Conservation (phyloP, 2,797 vertebrate species). For the Echeneis naucrates region DNA sequence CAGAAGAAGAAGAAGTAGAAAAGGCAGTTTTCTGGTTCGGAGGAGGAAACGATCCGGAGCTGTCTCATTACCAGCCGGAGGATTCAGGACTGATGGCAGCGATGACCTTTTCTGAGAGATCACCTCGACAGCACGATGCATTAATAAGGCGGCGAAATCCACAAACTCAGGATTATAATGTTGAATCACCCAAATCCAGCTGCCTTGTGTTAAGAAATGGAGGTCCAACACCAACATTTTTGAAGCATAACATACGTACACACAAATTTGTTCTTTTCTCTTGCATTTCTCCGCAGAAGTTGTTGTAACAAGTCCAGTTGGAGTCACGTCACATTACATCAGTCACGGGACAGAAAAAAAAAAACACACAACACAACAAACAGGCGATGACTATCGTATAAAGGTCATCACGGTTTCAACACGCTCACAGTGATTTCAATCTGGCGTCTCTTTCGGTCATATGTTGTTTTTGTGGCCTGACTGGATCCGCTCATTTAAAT, state of each 20-base stretch:
- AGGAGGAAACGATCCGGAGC: not conserved
- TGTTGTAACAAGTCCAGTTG: too few species aligned
- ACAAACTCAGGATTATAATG: too few species aligned
- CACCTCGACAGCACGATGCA: not conserved
- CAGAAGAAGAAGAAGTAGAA: not conserved
- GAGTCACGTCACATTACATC: not conserved
- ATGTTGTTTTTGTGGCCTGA: conserved; percentile 29
- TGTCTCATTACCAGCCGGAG: not conserved
- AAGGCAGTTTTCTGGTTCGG: not conserved
- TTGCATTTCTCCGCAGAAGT: too few species aligned
- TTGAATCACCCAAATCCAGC: too few species aligned
- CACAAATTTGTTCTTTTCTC: too few species aligned
- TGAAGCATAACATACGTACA: too few species aligned
- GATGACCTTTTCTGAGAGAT: too few species aligned
- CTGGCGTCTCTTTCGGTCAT: not conserved
- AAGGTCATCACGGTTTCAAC: not conserved
- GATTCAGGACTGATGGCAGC: not conserved
- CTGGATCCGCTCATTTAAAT: conserved; percentile 28
- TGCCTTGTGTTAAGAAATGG: too few species aligned
- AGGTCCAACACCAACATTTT: too few species aligned
- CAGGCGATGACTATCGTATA: not conserved
- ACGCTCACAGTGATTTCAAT: not conserved
- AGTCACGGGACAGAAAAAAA: not conserved
- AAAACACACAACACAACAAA: not conserved
- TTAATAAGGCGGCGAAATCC: not conserved